These are phyloP conservation scores for Anguilla obscura DNA, from an alignment of 2,797 vertebrate species.

Conservation along the genomic window DNA sequence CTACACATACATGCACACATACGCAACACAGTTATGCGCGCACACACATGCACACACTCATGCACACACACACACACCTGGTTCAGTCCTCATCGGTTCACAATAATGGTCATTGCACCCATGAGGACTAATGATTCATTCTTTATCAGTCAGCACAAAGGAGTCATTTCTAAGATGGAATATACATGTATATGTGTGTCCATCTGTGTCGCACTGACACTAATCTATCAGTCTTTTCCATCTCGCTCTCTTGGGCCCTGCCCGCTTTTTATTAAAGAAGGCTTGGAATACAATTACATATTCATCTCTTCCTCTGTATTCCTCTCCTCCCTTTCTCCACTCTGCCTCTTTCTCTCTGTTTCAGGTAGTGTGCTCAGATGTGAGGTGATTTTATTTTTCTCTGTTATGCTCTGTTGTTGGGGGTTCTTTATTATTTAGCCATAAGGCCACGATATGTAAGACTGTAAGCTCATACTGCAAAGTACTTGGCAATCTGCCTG, in stretches of 20 bases:
- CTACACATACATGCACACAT: neutral
- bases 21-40: neutral
- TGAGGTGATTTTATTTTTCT: neutral
- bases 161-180: conserved; percentile 43
- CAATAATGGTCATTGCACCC: neutral
- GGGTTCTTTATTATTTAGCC: neutral
- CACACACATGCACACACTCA: neutral
- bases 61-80: neutral
- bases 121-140: conserved; percentile 43
- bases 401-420: neutral
- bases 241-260: conserved; percentile 52
- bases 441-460: neutral
- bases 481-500: neutral
- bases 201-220: conserved; percentile 37
- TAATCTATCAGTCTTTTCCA: conserved; percentile 45
- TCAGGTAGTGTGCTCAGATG: neutral
- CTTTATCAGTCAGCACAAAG: conserved; percentile 42
- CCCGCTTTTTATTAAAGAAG: conserved; percentile 48
- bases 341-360: neutral
- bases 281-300: conserved; percentile 56
- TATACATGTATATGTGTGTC: conserved; percentile 42
- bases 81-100: neutral
- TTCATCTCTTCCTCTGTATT: neutral
- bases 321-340: neutral
- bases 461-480: neutral